These are phyloP conservation scores for Oplegnathus fasciatus DNA, from an alignment of 2,113 vertebrate genomes.

Conservation along the genomic window DNA sequence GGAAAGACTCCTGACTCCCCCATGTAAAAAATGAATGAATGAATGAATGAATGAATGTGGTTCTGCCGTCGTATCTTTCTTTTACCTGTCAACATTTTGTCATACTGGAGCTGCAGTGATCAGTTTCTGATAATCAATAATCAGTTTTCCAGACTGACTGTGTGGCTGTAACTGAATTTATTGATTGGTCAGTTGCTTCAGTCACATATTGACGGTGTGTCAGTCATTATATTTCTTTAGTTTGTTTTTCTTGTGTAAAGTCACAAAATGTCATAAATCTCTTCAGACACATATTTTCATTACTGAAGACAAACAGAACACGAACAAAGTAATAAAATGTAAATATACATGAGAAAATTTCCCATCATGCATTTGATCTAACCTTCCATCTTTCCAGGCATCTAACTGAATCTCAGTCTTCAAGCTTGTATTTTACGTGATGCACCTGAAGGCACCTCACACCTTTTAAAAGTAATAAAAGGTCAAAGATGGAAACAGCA, in stretches of 20 bases:
- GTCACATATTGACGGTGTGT: not conserved
- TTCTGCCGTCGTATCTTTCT: not conserved
- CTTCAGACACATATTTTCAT: not conserved
- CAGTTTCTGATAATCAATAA: not conserved
- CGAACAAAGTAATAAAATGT: not conserved
- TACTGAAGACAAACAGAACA: too few species aligned
- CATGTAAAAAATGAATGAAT: not conserved
- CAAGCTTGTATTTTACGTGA: not conserved
- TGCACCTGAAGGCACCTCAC: not conserved
- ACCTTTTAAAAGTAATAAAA: too few species aligned
- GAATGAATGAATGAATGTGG: not conserved
- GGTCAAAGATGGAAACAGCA: too few species aligned
- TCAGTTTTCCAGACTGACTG: not conserved
- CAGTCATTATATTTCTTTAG: not conserved
- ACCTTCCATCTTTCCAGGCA: too few species aligned
- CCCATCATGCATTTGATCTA: not conserved
- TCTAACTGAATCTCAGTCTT: too few species aligned
- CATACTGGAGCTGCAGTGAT: not conserved
- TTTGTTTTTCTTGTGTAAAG: not conserved
- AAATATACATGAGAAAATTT: not conserved
- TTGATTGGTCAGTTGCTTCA: not conserved
- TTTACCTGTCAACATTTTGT: not conserved
- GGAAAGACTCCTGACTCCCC: not conserved
- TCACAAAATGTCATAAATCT: not conserved
- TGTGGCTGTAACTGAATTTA: too few species aligned